Conservation (phyloP, 2,113 vertebrate genomes). For the Mixornis gularis region DNA sequence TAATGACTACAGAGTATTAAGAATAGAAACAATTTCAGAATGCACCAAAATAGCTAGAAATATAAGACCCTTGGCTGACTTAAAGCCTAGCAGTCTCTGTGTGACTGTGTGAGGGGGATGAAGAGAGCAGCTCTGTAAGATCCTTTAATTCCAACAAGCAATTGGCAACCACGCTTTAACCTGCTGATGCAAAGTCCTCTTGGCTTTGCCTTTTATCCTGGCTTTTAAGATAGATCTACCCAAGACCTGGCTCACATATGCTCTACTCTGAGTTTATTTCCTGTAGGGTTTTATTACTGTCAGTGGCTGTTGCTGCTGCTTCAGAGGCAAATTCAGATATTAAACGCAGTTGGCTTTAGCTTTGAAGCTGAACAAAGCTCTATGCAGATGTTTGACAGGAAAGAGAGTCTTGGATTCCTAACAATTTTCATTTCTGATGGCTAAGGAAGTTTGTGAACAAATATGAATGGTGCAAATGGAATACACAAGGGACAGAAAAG, state of each 20-base stretch:
- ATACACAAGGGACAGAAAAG: not conserved
- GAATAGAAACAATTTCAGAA: slow-evolving; percentile 39
- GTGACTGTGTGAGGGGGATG: not conserved
- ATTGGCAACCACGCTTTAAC: not conserved
- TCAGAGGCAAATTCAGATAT: slow-evolving; percentile 43
- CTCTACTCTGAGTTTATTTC: not conserved
- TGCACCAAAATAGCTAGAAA: slow-evolving; percentile 26
- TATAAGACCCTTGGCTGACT: slow-evolving; percentile 32
- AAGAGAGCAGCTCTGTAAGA: not conserved
- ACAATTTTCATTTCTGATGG: not conserved
- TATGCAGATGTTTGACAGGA: slow-evolving; percentile 21
- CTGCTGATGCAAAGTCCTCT: not conserved
- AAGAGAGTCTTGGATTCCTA: not conserved
- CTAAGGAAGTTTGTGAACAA: not conserved
- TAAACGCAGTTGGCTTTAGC: not conserved
- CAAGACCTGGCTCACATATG: slow-evolving; percentile 49
- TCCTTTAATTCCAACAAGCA: not conserved
- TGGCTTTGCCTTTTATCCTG: slow-evolving; percentile 26
- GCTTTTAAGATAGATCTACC: not conserved
- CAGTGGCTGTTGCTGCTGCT: not conserved
- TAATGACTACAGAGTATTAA: slow-evolving; percentile 32
- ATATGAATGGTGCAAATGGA: not conserved
- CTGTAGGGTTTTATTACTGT: slow-evolving; percentile 14
- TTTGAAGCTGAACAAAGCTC: slow-evolving; percentile 33
- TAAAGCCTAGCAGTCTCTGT: not conserved